Percentiles rank a stretch among this genome's conserved stretches.
phyloP scores from a whole-genome alignment of 2,888 invertebrate genomes.

The Smittia aterrima region DNA sequence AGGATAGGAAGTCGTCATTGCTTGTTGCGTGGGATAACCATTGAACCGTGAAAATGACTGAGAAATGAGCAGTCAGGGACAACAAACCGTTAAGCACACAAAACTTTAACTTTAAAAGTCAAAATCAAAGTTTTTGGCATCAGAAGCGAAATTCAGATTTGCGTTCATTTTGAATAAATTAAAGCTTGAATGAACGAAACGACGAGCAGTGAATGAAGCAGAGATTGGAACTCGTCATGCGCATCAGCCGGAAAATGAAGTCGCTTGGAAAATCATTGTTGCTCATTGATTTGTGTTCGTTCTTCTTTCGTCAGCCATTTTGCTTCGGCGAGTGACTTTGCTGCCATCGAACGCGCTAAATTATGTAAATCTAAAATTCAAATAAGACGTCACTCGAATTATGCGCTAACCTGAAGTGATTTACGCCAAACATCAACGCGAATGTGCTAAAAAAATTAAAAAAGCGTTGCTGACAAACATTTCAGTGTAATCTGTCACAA shows the following conservation, averaged over 20 bases:
- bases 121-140: too few relatives aligned
- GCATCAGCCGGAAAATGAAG: slow-evolving; percentile 18
- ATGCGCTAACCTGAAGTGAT: neutral
- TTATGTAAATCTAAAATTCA: neutral
- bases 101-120: too few relatives aligned
- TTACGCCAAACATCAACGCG: neutral
- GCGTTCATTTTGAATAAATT: slow-evolving; percentile 15
- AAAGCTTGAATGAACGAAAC: neutral
- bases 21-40: slow-evolving; percentile 40
- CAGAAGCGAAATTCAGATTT: too few relatives aligned
- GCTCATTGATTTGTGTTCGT: slow-evolving; percentile 4
- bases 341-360: too few relatives aligned
- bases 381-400: slow-evolving; percentile 1
- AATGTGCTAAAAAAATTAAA: neutral
- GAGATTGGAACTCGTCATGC: slow-evolving; percentile 4
- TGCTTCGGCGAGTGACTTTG: neutral
- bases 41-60: slow-evolving; percentile 16
- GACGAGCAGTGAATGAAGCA: neutral
- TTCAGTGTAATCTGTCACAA: slow-evolving; percentile 11
- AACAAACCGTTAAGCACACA: too few relatives aligned
- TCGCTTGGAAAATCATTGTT: neutral
- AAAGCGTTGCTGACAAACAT: neutral
- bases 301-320: neutral
- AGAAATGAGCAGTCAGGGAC: neutral
- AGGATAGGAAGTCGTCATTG: neutral